These are phyloP conservation scores for Pachyseris speciosa DNA, from an alignment of 64 coral and sea anemone species.

Conservation along the genomic window DNA sequence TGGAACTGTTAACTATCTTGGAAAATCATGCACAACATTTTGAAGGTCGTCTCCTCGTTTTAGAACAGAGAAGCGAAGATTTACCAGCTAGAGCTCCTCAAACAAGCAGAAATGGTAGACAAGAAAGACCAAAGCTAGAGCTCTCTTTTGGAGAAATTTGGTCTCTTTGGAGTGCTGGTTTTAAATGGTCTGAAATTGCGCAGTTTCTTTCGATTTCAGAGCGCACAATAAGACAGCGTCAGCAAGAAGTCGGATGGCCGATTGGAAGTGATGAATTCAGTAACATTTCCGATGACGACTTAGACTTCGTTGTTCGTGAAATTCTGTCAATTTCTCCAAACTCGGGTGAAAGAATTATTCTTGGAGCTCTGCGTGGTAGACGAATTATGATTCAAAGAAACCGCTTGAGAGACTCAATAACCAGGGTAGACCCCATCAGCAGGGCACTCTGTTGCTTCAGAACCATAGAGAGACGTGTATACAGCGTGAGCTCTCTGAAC, in stretches of 20 bases:
- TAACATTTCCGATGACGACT: conserved; percentile 50
- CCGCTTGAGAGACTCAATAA: conserved; percentile 21
- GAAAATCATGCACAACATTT: not conserved
- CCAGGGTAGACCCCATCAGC: not conserved
- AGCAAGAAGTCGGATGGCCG: conserved; percentile 34
- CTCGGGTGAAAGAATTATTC: conserved; percentile 71
- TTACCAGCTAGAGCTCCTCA: not conserved
- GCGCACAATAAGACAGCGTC: conserved; percentile 26
- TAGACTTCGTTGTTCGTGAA: conserved; percentile 60
- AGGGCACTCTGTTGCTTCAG: not conserved
- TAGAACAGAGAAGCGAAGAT: not conserved
- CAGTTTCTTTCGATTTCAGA: conserved; percentile 67
- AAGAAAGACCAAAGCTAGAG: conserved; percentile 47
- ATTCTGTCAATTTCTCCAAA: conserved; percentile 49
- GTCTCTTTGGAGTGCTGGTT: conserved; percentile 64
- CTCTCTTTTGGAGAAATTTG: conserved; percentile 60
- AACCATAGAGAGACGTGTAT: conserved; percentile 9
- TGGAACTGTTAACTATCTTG: not conserved
- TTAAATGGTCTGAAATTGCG: conserved; percentile 58
- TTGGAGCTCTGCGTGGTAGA: conserved; percentile 57
- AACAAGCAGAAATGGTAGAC: not conserved
- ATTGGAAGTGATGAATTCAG: not conserved
- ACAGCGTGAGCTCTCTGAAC: not conserved
- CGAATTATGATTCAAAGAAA: conserved; percentile 63
- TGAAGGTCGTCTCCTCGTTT: not conserved